Base-by-base conservation (phyloP, 2,888 invertebrate genomes). In the Diploptera punctata region DNA sequence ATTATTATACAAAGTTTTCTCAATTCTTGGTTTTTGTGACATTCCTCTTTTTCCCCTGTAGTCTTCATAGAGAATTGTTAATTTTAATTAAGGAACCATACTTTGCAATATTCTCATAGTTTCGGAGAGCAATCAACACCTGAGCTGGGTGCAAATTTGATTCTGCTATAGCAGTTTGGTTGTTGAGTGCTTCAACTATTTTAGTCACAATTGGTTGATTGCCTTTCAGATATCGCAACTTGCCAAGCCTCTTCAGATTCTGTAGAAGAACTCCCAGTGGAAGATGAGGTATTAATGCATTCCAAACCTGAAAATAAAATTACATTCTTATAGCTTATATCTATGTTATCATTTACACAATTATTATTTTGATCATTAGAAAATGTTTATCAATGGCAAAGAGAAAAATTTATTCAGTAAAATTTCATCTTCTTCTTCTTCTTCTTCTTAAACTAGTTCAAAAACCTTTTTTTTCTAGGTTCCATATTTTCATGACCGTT, bases 91-190 rank as follows among this genome's bases (percentile, higher is more conserved):
- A n/a, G n/a, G n/a, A n/a, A 68, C 83, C 86, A 82, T 82, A 90
- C 90, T 85, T 90, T 78, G 87, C 86, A 73, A 87, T 88, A 78
- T 86, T 86, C 78, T 87, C 88, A 77, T 91, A 90, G 80, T 88
- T 87, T 80, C 84, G 85, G 74, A 88, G 77, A 5, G 87, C 84
- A 73, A 89, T 85, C 77, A 87, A 87, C 49, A 90, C 86, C 76
- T 87, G 86, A 10, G 88, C 82, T 0, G 88, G 87, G 76, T 86
- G 84, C 74, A 88, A 78, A 65, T 83, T 81, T 21, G 84, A 83
- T 29, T 78, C 78, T 19, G 79, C 76, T 33, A 87, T 78, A 70
- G 84, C 77, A 7, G 87, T 85, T 67, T 84, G 79, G 78, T 86
- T 85, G 65, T 80, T 84, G 3, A 91, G 81, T 61, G 85, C 78